Evolutionary conservation across 1,140 invertebrate genomes (phyloP).

Genomic region (Drosophila bocki): DNA sequence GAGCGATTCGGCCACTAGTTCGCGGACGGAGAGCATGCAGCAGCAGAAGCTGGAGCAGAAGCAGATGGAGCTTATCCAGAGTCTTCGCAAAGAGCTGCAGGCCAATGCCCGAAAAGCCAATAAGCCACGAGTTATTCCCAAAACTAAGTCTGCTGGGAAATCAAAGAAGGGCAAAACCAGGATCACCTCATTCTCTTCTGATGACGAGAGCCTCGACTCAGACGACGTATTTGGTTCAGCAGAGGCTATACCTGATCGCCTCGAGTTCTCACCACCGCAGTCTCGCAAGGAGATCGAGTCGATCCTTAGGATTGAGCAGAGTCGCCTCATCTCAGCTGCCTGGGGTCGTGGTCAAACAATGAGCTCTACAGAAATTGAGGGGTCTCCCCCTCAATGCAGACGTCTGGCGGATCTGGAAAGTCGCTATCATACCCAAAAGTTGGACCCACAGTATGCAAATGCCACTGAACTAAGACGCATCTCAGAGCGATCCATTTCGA

Average conservation of each 20-base stretch:
- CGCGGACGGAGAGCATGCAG: slow-evolving; percentile 88
- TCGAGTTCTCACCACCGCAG: slow-evolving; percentile 90
- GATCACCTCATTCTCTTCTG: slow-evolving; percentile 90
- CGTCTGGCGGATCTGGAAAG: slow-evolving; percentile 87
- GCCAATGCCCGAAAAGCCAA: slow-evolving; percentile 74
- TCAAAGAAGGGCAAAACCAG: slow-evolving; percentile 88
- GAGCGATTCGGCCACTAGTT: slow-evolving; percentile 89
- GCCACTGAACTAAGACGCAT: slow-evolving; percentile 88
- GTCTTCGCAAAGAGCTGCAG: slow-evolving; percentile 81
- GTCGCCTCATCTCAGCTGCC: slow-evolving; percentile 88
- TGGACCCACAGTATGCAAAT: slow-evolving; percentile 87
- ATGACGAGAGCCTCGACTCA: slow-evolving; percentile 90
- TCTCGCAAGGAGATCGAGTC: slow-evolving; percentile 90
- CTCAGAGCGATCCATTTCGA: slow-evolving; percentile 89
- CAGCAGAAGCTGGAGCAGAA: slow-evolving; percentile 87
- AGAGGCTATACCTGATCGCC: slow-evolving; percentile 88
- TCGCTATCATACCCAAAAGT: slow-evolving; percentile 87
- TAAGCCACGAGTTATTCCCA: slow-evolving; percentile 80
- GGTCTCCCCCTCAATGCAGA: slow-evolving; percentile 89
- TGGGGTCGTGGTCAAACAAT: slow-evolving; percentile 90
- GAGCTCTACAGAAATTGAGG: slow-evolving; percentile 90
- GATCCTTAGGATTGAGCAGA: slow-evolving; percentile 89
- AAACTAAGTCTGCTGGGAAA: slow-evolving; percentile 76
- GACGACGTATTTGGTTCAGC: slow-evolving; percentile 90
- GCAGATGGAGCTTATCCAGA: slow-evolving; percentile 84